These are phyloP conservation scores for Macaria notata DNA, from an alignment of 2,888 invertebrate genomes.

Conservation along the genomic window DNA sequence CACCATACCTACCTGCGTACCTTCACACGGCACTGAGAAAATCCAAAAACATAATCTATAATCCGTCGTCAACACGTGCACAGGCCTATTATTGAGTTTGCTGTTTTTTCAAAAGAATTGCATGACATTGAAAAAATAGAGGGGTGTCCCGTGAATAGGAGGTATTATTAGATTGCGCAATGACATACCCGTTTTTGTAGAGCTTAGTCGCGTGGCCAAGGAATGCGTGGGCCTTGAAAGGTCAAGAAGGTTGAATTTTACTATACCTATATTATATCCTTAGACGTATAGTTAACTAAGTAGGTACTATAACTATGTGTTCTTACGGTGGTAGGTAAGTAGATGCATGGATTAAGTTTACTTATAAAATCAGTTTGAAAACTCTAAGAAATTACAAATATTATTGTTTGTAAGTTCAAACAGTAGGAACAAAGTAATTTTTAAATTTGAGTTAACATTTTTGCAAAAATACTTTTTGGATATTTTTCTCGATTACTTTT, in stretches of 20 bases:
- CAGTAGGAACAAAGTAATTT: not conserved
- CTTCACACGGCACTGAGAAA: conserved; percentile 70
- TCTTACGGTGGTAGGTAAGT: too few species aligned
- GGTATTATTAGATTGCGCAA: conserved; percentile 79
- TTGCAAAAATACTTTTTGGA: too few species aligned
- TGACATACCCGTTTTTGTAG: conserved; percentile 70
- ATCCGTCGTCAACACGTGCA: conserved; percentile 81
- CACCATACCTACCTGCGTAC: conserved; percentile 63
- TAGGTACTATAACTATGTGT: too few species aligned
- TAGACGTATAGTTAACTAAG: too few species aligned
- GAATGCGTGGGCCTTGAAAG: conserved; percentile 44
- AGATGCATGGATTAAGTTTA: too few species aligned
- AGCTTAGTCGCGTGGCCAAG: conserved; percentile 66
- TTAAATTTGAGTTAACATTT: too few species aligned
- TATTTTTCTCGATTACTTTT: not conserved
- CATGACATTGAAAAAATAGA: conserved; percentile 76
- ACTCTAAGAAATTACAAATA: not conserved
- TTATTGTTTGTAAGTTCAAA: not conserved
- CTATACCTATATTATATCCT: not conserved
- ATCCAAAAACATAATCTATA: conserved; percentile 78
- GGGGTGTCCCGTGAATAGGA: conserved; percentile 71
- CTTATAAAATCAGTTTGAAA: not conserved
- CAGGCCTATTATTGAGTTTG: conserved; percentile 79
- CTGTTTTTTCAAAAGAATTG: conserved; percentile 79
- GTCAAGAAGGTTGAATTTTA: conserved; percentile 26